Evolutionary conservation across 2,797 vertebrate species (phyloP), one percentile per base, ranked within the genome.

Genomic region (Rhinoraja longicauda): DNA sequence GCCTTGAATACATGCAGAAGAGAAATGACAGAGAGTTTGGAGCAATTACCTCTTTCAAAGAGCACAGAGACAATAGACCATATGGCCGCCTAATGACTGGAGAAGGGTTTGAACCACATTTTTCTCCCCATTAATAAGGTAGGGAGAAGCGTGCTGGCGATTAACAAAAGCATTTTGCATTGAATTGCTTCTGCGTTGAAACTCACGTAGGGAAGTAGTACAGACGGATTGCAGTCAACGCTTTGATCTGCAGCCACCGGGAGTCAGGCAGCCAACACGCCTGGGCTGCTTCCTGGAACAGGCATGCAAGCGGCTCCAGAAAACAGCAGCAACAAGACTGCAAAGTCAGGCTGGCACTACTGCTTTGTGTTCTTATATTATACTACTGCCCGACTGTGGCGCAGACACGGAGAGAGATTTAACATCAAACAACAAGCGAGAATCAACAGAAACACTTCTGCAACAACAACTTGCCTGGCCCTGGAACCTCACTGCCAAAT

Each of bases 401-500:
- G 53, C 9, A 84, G 53, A 17, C 24, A 64, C 29, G 21, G 19
- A 64, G 15, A 17, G n/a, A 88, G 64, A n/a, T 32, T 67, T 53
- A 12, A 88, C 15, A 67, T 15, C 2, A 15, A 57, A 15, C 10
- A 1, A 1, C n/a, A 7, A 15, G 2, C 15, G 1, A 67, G n/a
- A 67, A 88, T 64, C 5, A 62, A n/a, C 57, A 81, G 19, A 57
- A 62, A 17, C 57, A 0, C 8, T 32, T 36, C 36, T 57, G 1
- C 62, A 36, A n/a, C 19, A n/a, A 88, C 64, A 67, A 36, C 94
- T 94, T 94, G 95, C 95, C 95, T 94, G 94, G 81, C 93, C 94
- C 70, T 93, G 93, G 93, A 95, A 95, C 73, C 94, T 94, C 86
- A 95, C 94, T 82, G 95, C 94, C 95, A 95, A 95, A 88, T 94